Conservation (phyloP, 2,113 vertebrate genomes). For the Zingel zingel region DNA sequence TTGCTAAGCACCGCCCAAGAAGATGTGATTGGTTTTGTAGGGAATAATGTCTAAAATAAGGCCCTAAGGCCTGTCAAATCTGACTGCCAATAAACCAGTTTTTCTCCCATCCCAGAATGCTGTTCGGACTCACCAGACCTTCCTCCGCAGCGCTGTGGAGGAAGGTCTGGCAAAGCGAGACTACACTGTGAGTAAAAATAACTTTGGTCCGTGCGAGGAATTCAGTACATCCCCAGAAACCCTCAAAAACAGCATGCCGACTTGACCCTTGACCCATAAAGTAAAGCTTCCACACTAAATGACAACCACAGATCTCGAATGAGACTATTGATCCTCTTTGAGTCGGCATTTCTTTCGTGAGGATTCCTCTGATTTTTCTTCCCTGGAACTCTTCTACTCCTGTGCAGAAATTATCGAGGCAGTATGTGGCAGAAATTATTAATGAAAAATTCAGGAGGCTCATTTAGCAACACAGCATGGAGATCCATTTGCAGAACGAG, state of each 20-base stretch:
- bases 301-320: background rate
- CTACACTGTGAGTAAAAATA: too few relatives aligned
- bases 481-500: constrained; percentile 3
- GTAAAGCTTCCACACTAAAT: background rate
- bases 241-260: background rate
- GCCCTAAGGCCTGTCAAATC: too few relatives aligned
- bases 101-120: too few relatives aligned
- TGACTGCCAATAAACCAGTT: too few relatives aligned
- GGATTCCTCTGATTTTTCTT: background rate
- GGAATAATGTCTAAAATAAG: too few relatives aligned
- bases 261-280: background rate
- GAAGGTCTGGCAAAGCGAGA: too few relatives aligned
- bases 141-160: too few relatives aligned
- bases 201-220: too few relatives aligned
- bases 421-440: constrained; percentile 7
- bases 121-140: too few relatives aligned
- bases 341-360: background rate
- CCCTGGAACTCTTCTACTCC: background rate
- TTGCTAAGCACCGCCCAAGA: too few relatives aligned
- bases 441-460: constrained; percentile 42
- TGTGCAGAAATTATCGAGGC: background rate
- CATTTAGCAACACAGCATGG: constrained; percentile 26
- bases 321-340: background rate
- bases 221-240: too few relatives aligned
- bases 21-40: too few relatives aligned